phyloP scores from a whole-genome alignment of 2,113 vertebrate genomes.

The Xiphophorus couchianus region DNA sequence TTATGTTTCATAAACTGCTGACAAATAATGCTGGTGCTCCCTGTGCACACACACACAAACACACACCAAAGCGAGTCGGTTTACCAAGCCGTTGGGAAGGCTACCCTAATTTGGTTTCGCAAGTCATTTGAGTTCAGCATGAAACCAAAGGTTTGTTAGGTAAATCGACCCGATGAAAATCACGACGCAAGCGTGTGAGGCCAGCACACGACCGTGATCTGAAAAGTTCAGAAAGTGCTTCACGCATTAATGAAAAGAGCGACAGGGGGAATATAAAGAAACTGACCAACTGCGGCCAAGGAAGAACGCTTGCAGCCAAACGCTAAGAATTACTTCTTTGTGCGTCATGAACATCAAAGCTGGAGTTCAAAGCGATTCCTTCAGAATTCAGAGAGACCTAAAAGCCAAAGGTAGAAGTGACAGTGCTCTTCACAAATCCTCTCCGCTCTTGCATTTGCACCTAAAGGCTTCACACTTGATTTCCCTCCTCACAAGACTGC shows the following conservation, averaged over 20 bases:
- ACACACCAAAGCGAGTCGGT: background rate
- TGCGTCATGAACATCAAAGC: constrained; percentile 10
- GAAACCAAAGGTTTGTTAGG: background rate
- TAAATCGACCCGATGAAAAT: background rate
- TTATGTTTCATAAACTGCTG: constrained; percentile 30
- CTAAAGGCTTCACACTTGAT: constrained; percentile 19
- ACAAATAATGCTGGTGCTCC: constrained; percentile 12
- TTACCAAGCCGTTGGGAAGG: background rate
- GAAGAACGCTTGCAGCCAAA: background rate
- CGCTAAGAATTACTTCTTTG: background rate
- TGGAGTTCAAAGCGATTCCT: constrained; percentile 11
- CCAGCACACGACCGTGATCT: background rate
- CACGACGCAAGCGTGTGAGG: background rate
- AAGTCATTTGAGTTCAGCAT: background rate
- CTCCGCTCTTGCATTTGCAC: constrained; percentile 5
- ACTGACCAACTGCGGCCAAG: background rate
- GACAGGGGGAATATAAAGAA: background rate
- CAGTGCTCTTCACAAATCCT: constrained; percentile 8
- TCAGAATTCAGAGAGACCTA: constrained; percentile 12
- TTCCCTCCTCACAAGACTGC: constrained; percentile 29
- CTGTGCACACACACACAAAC: background rate
- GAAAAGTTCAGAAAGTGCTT: too few relatives aligned
- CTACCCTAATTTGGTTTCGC: background rate
- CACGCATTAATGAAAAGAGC: background rate
- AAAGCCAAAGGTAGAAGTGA: constrained; percentile 12